These are phyloP conservation scores for Stylophora pistillata DNA, from an alignment of 64 coral and sea anemone genomes.

Conservation along the genomic window DNA sequence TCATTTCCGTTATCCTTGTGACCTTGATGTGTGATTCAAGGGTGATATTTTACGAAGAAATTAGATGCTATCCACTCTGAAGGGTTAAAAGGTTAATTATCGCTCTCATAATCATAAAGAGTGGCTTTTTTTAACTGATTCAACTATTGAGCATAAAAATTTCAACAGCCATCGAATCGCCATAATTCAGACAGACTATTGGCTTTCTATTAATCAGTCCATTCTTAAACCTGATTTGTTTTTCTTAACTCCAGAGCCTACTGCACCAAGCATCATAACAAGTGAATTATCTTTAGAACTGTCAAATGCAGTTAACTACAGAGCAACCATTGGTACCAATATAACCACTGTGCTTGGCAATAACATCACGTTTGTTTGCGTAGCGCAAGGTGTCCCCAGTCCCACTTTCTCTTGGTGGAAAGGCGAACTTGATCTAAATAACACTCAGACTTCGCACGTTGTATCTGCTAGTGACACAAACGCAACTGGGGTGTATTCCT, in stretches of 20 bases:
- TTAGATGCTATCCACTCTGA: no score
- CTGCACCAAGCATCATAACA: constrained; percentile 16
- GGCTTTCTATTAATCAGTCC: neutral
- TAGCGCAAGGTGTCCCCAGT: constrained; percentile 43
- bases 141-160: no score
- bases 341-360: constrained; percentile 56
- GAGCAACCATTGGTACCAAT: constrained; percentile 60
- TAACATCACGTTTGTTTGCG: constrained; percentile 61
- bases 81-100: no score
- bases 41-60: no score
- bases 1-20: no score
- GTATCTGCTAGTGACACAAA: constrained; percentile 13
- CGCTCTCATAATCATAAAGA: no score
- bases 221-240: neutral
- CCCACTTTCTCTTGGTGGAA: constrained; percentile 65
- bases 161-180: no score
- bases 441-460: neutral
- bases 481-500: constrained; percentile 61
- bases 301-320: constrained; percentile 32
- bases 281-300: neutral
- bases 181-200: no score
- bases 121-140: no score
- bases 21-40: no score
- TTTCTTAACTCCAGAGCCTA: constrained; percentile 46
- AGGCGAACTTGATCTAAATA: constrained; percentile 14